Evolutionary conservation across 1,140 invertebrate species (phyloP).

Genomic region (Pseudoatta argentina): DNA sequence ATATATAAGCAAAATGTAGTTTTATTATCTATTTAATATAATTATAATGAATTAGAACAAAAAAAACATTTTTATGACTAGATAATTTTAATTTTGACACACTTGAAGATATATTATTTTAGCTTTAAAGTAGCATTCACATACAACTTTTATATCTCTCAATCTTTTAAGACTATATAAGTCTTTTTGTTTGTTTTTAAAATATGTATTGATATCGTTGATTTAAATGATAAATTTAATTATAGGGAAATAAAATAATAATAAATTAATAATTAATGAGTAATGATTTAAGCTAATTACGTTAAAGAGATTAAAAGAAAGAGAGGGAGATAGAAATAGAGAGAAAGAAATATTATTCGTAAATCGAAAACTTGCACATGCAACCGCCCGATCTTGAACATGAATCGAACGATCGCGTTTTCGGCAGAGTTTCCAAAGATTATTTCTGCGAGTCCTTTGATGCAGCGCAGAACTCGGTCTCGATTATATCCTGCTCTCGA

Average conservation of each 20-base stretch:
- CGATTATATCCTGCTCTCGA: slow-evolving; percentile 32
- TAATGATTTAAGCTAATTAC: background rate
- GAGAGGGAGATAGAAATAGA: too few relatives aligned
- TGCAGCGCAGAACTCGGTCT: slow-evolving; percentile 6
- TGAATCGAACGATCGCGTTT: background rate
- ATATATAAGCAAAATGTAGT: background rate
- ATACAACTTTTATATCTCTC: background rate
- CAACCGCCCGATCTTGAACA: background rate
- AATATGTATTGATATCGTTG: background rate
- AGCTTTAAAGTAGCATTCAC: background rate
- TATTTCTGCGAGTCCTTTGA: slow-evolving; percentile 13
- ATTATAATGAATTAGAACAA: background rate
- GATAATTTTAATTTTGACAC: background rate
- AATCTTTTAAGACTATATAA: background rate
- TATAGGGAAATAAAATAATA: background rate
- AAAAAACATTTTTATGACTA: background rate
- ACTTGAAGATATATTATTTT: background rate
- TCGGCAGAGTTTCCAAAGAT: background rate
- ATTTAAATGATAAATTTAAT: background rate
- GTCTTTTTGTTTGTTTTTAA: background rate
- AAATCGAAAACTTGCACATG: slow-evolving; percentile 24
- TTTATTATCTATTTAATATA: background rate
- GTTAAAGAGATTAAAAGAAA: background rate
- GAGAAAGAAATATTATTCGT: background rate
- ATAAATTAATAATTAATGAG: background rate